phyloP scores from a whole-genome alignment of 2,113 vertebrate species.

The Plecotus auritus region DNA sequence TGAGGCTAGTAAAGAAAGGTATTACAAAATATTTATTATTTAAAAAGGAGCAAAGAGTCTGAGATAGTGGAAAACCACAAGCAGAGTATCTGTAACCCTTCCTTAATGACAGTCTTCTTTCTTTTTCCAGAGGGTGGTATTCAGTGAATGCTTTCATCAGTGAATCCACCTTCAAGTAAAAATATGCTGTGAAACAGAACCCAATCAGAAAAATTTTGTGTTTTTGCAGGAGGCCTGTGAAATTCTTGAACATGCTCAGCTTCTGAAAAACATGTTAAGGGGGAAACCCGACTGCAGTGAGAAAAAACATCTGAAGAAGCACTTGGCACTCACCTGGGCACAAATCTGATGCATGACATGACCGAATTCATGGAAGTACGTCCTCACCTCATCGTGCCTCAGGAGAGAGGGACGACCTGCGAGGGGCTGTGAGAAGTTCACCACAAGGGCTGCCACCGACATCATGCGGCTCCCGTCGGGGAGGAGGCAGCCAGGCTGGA shows the following conservation, averaged over 20 bases:
- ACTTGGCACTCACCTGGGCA: slow-evolving; percentile 80
- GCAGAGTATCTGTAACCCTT: not conserved
- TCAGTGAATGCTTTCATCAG: not conserved
- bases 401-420: slow-evolving; percentile 78
- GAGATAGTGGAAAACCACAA: not conserved
- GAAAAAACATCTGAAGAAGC: not conserved
- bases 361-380: slow-evolving; percentile 87
- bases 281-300: not conserved
- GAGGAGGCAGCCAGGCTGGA: slow-evolving; percentile 90
- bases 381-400: slow-evolving; percentile 83
- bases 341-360: slow-evolving; percentile 88
- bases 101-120: not conserved
- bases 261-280: not conserved
- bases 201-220: not conserved
- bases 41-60: not conserved
- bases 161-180: not conserved
- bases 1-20: not conserved
- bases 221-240: not conserved
- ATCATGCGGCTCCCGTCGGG: slow-evolving; percentile 88
- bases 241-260: not conserved
- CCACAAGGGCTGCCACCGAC: slow-evolving; percentile 89
- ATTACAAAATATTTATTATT: not conserved
- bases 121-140: not conserved
- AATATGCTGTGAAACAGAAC: not conserved
- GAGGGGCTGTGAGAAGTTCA: slow-evolving; percentile 78